Evolutionary conservation across 1,140 invertebrate genomes (phyloP).

Genomic region (Drosophila ogumai): DNA sequence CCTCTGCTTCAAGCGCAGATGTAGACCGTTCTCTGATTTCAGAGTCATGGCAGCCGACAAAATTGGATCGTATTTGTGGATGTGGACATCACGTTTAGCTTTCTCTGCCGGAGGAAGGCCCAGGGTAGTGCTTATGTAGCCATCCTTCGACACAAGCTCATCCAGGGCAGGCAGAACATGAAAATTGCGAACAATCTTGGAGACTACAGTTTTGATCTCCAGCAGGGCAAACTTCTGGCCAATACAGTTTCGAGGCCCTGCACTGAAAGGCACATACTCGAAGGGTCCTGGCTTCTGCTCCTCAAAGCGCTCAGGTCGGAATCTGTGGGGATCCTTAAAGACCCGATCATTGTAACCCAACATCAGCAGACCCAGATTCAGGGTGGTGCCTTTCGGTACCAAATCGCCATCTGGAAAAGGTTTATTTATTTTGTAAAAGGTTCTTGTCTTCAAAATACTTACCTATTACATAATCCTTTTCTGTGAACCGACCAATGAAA

Average conservation of each 20-base stretch:
- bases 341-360: conserved; percentile 77
- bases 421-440: rapidly evolving
- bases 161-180: conserved; percentile 73
- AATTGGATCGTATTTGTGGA: conserved; percentile 76
- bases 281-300: conserved; percentile 85
- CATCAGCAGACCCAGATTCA: conserved; percentile 56
- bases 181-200: conserved; percentile 84
- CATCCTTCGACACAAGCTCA: conserved; percentile 65
- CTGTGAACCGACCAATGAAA: conserved; percentile 86
- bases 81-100: conserved; percentile 24
- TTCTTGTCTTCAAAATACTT: background rate
- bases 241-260: conserved; percentile 80
- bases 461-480: conserved; percentile 75
- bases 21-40: conserved; percentile 74
- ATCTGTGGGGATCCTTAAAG: conserved; percentile 90
- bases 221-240: conserved; percentile 86
- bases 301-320: conserved; percentile 91
- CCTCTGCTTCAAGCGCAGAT: conserved; percentile 59
- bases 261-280: conserved; percentile 88
- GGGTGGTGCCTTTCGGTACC: conserved; percentile 58
- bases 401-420: conserved; percentile 56
- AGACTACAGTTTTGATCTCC: conserved; percentile 85
- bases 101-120: conserved; percentile 45
- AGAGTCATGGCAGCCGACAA: conserved; percentile 68
- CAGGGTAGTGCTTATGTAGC: conserved; percentile 58